Percentiles rank a stretch among this genome's conserved stretches.
These are phyloP conservation scores for Notoglanidium macrostoma DNA, from an alignment of 2,797 vertebrate species.

Conservation along the genomic window DNA sequence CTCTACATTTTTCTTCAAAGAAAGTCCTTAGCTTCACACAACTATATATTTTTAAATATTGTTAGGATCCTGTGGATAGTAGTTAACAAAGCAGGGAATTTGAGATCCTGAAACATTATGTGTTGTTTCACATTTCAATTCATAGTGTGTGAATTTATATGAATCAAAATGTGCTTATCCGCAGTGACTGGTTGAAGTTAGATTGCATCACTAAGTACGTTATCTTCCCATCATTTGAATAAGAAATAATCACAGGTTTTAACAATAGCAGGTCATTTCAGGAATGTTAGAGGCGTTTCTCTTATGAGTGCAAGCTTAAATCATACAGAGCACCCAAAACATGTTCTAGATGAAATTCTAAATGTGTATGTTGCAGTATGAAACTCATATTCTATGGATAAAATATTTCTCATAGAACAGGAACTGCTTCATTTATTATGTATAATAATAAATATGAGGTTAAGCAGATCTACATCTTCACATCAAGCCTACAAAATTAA, in stretches of 20 bases:
- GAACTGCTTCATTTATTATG: not conserved
- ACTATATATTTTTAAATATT: not conserved
- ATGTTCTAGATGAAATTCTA: not conserved
- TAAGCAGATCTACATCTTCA: not conserved
- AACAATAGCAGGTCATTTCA: constrained; percentile 2
- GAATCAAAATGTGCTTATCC: constrained; percentile 14
- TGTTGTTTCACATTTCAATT: not conserved
- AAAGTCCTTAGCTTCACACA: constrained; percentile 15
- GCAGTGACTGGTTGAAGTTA: constrained; percentile 30
- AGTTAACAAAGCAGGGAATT: not conserved
- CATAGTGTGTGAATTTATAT: not conserved
- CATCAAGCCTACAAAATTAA: not conserved
- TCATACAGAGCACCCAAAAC: not conserved
- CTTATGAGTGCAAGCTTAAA: not conserved
- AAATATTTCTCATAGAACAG: not conserved
- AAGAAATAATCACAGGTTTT: not conserved
- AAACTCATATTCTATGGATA: not conserved
- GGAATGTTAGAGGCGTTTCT: not conserved
- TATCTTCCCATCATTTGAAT: not conserved
- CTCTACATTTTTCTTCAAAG: constrained; percentile 14
- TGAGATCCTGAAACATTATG: not conserved
- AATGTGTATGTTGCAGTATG: not conserved
- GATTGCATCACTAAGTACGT: constrained; percentile 34
- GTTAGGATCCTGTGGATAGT: not conserved
- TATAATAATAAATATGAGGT: not conserved